A percentile compares a stretch with the other conserved stretches of the same genome.
These are phyloP conservation scores for Zoanthus sociatus DNA, from an alignment of 92 coral and sea anemone genomes.

Conservation along the genomic window DNA sequence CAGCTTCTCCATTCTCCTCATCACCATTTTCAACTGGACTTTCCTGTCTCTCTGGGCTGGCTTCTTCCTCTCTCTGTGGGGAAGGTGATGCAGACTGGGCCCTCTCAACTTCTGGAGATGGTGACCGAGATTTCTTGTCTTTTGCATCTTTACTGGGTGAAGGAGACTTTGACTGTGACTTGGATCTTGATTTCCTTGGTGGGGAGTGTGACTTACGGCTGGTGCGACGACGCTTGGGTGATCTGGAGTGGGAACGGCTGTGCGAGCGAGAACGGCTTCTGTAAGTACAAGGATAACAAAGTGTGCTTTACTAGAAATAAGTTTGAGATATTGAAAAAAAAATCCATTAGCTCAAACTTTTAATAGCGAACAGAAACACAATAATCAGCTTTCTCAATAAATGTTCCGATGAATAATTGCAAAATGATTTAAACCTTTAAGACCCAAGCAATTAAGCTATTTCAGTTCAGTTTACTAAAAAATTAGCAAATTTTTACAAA, in stretches of 20 bases:
- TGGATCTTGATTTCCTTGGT: conserved; percentile 55
- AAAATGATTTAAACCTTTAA: no score
- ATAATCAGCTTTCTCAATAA: no score
- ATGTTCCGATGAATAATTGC: no score
- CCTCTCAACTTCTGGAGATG: conserved; percentile 75
- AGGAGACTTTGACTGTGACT: conserved; percentile 59
- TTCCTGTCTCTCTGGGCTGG: conserved; percentile 46
- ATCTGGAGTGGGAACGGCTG: conserved; percentile 88
- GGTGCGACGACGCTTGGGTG: conserved; percentile 91
- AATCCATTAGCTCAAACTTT: no score
- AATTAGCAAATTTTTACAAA: no score
- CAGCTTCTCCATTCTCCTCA: conserved; percentile 64
- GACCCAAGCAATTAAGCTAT: no score
- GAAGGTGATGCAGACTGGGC: conserved; percentile 55
- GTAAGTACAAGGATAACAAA: neutral
- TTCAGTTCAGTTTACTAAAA: no score
- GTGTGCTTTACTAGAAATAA: neutral
- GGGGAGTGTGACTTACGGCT: conserved; percentile 75
- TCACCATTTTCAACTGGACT: conserved; percentile 76
- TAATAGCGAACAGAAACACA: no score
- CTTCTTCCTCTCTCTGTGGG: conserved; percentile 68
- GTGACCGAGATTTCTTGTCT: conserved; percentile 75
- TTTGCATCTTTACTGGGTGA: conserved; percentile 45
- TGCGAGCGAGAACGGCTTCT: conserved; percentile 76
- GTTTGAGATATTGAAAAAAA: neutral